These are phyloP conservation scores for Labeo rohita DNA, from an alignment of 2,113 vertebrate species.

Conservation along the genomic window DNA sequence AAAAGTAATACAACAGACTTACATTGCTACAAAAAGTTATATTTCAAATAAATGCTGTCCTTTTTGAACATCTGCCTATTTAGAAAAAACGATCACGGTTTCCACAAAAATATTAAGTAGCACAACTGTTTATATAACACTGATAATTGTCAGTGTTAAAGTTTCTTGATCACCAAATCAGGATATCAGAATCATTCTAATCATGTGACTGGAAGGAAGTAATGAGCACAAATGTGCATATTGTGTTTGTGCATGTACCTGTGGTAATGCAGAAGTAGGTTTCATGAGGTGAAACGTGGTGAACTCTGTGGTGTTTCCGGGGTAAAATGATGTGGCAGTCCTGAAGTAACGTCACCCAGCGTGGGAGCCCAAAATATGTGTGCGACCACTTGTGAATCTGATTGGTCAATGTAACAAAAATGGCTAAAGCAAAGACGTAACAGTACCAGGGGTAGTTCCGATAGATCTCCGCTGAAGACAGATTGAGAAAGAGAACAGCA, in stretches of 20 bases:
- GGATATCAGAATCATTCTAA: too few species aligned
- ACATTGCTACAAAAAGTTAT: too few species aligned
- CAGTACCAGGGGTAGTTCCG: conserved; percentile 88
- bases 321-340: conserved; percentile 95
- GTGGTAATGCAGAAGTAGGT: conserved; percentile 99
- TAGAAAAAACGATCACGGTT: too few species aligned
- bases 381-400: conserved; percentile 99
- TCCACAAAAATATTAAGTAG: too few species aligned
- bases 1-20: too few species aligned
- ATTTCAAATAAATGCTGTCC: neutral
- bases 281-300: conserved; percentile 96
- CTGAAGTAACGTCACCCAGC: conserved; percentile 90
- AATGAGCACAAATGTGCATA: neutral
- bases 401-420: conserved; percentile 97
- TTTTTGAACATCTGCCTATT: neutral
- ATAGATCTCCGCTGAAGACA: conserved; percentile 80
- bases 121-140: too few species aligned
- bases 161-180: too few species aligned
- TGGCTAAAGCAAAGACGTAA: conserved; percentile 87
- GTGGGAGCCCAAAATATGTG: conserved; percentile 92
- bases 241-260: conserved; percentile 71
- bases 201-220: neutral
- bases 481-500: conserved; percentile 15
- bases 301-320: conserved; percentile 93
- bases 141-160: too few species aligned